Evolutionary conservation across 2,797 vertebrate species (phyloP).

Genomic region (Lates japonicus): DNA sequence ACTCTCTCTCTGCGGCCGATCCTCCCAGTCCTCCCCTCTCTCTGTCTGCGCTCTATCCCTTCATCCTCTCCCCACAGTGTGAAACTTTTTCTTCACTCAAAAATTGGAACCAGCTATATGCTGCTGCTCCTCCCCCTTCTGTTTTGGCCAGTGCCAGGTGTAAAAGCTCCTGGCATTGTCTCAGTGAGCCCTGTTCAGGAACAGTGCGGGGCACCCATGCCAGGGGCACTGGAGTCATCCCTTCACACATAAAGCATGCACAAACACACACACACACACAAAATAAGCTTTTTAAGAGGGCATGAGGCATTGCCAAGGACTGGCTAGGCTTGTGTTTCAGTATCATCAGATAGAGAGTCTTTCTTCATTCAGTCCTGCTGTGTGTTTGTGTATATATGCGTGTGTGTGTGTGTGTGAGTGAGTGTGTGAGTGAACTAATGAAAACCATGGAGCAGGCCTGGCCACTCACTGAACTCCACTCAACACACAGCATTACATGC

Average conservation of each 20-base stretch:
- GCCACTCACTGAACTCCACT: conserved; percentile 55
- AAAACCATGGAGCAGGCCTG: conserved; percentile 51
- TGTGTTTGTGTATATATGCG: conserved; percentile 31
- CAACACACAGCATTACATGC: conserved; percentile 30
- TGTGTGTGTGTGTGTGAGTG: conserved; percentile 11
- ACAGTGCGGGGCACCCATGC: conserved; percentile 60
- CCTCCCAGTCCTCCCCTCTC: conserved; percentile 59
- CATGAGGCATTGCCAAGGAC: conserved; percentile 64
- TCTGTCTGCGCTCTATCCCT: conserved; percentile 52
- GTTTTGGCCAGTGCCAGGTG: conserved; percentile 79
- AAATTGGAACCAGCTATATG: conserved; percentile 47
- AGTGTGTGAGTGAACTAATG: conserved; percentile 52
- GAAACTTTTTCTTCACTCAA: conserved; percentile 60
- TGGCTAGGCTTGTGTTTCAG: conserved; percentile 73
- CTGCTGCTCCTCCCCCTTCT: conserved; percentile 50
- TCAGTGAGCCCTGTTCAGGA: conserved; percentile 68
- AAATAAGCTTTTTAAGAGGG: conserved; percentile 61
- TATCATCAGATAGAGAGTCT: conserved; percentile 74
- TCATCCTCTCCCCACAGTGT: conserved; percentile 51
- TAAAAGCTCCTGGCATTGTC: conserved; percentile 78
- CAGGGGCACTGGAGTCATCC: conserved; percentile 74
- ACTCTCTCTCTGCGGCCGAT: conserved; percentile 34
- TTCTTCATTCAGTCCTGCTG: conserved; percentile 60
- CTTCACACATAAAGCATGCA: conserved; percentile 40
- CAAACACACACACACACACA: conserved; percentile 32